Conservation (phyloP, 2,113 vertebrate species). For the Perognathus longimembris region DNA sequence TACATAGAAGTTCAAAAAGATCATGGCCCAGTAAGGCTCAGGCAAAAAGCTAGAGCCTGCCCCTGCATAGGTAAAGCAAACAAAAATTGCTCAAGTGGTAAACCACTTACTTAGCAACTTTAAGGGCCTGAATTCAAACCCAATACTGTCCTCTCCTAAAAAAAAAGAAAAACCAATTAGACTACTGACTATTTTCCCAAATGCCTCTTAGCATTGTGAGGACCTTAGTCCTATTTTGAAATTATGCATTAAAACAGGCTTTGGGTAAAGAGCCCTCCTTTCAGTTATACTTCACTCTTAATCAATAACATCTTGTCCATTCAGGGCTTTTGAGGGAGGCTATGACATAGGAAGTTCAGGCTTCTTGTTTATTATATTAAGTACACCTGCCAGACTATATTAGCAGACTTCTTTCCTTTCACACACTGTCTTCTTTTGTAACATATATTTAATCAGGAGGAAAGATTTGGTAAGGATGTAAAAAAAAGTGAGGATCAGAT, state of each 20-base stretch:
- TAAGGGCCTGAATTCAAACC: background rate
- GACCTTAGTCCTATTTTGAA: background rate
- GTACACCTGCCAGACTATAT: background rate
- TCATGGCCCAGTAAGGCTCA: too few relatives aligned
- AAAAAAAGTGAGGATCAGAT: background rate
- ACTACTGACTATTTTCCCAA: too few relatives aligned
- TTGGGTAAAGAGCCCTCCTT: background rate
- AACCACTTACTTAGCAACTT: too few relatives aligned
- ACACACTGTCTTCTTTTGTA: background rate
- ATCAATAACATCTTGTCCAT: background rate
- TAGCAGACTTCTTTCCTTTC: background rate
- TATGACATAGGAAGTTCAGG: background rate
- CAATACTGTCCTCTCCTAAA: too few relatives aligned
- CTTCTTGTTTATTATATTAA: conserved; percentile 14
- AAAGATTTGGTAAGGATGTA: background rate
- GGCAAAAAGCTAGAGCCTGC: too few relatives aligned
- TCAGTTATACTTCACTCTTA: background rate
- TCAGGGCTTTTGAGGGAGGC: background rate
- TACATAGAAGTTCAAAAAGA: too few relatives aligned
- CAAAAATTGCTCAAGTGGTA: too few relatives aligned
- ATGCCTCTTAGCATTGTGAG: background rate
- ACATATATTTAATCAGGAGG: background rate
- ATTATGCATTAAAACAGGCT: background rate
- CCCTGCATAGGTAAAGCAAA: too few relatives aligned
- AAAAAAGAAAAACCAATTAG: too few relatives aligned